Base-by-base conservation (phyloP, 2,888 invertebrate genomes). In the Eristalinus sepulchralis region DNA sequence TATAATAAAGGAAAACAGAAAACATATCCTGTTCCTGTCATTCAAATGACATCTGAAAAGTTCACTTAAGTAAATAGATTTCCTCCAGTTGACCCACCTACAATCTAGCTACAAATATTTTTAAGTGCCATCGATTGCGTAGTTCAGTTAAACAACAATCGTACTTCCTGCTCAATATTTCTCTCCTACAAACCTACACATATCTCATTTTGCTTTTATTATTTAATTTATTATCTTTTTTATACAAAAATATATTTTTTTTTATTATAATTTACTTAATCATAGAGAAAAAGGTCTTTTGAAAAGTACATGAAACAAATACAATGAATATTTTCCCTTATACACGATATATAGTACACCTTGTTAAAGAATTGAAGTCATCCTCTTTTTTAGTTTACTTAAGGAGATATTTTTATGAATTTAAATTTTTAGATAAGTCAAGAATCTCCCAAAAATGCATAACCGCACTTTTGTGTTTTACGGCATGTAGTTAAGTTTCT, bases 171-270 rank as follows among this genome's bases (percentile, higher is more conserved):
- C 47, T 47, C 47, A 47, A 47, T 53, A 47, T 57, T 59, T 79
- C 63, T 34, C 55, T 62, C n/a, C 66, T 66, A 31, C 11, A 75
- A 53, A 73, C 20, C 9, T 59, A 57, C 5, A 57, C 55, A 72
- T 67, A 73, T 79, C 79, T 83, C 79, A 83, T 79, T 83, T 73
- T 71, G 11, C 64, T 66, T 33, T 82, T 67, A 70, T 68, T 33
- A 34, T 3, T 22, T 36, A 24, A 34, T 62, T 39, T 31, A 31
- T 31, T 31, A 33, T 17, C 31, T n/a, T 33, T 20, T 57, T 60
- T 64, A 31, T 63, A 24, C 70, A 55, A 47, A 47, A 6, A 60
- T 59, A 63, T 59, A 31, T 27, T 68, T n/a, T 73, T 33, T 64
- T 59, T 68, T 68, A 36, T 77, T 55, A 36, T 13, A n/a, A 33